Evolutionary conservation across 1,140 invertebrate species (phyloP).

Genomic region (Polypedilum pembai): DNA sequence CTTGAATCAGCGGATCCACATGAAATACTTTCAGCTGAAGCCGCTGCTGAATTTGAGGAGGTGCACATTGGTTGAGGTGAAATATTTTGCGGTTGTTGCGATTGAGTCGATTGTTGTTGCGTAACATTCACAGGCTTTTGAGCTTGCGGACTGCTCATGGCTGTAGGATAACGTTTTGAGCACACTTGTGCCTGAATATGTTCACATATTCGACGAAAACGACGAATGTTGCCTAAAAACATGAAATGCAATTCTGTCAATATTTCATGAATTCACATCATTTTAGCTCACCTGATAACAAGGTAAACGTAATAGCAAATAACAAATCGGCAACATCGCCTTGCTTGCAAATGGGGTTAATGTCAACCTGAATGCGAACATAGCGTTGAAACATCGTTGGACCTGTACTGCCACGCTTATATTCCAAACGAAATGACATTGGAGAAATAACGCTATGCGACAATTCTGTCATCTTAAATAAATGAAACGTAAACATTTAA

Average conservation of each 20-base stretch:
- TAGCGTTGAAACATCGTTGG: conserved; percentile 94
- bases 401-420: conserved; percentile 84
- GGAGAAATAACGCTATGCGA: conserved; percentile 97
- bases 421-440: conserved; percentile 96
- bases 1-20: conserved; percentile 20
- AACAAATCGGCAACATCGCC: conserved; percentile 72
- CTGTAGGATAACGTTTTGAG: conserved; percentile 40
- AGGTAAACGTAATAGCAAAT: conserved; percentile 92
- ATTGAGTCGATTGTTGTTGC: not conserved
- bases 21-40: conserved; percentile 7
- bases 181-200: conserved; percentile 89
- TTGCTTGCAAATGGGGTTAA: conserved; percentile 62
- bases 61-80: conserved; percentile 25
- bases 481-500: not conserved
- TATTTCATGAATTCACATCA: not conserved
- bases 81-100: not conserved
- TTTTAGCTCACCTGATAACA: conserved; percentile 71
- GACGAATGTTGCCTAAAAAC: conserved; percentile 77
- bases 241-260: conserved; percentile 29
- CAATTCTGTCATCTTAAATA: conserved; percentile 86
- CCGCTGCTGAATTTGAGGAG: not conserved
- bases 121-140: conserved; percentile 15
- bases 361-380: conserved; percentile 84
- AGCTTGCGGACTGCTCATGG: not conserved
- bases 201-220: conserved; percentile 92